Conservation (phyloP, 2,113 vertebrate genomes). For the Mustelus asterias region DNA sequence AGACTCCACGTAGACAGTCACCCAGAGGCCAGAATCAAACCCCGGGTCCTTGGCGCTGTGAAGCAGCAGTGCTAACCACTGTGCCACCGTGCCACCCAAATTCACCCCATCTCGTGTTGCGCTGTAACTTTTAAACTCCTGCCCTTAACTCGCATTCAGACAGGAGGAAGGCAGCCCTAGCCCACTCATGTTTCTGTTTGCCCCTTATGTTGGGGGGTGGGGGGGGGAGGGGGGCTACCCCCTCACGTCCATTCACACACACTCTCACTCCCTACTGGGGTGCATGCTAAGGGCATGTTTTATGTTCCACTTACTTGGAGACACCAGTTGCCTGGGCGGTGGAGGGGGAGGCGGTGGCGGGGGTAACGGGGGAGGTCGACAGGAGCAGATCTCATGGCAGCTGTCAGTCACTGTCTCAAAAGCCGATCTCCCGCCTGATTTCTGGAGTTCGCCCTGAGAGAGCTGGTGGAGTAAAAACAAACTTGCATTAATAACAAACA, state of each 20-base stretch:
- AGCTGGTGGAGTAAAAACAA: constrained; percentile 56
- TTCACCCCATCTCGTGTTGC: too few species aligned
- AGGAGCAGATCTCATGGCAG: constrained; percentile 82
- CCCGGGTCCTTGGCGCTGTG: too few species aligned
- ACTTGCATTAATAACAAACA: not conserved
- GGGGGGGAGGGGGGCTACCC: too few species aligned
- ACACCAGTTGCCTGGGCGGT: constrained; percentile 71
- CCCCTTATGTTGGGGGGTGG: too few species aligned
- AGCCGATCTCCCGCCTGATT: constrained; percentile 78
- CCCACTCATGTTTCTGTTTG: not conserved
- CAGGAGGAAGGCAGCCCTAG: too few species aligned
- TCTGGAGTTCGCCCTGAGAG: constrained; percentile 81
- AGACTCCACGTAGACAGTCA: too few species aligned
- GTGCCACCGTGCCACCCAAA: too few species aligned
- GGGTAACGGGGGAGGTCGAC: constrained; percentile 78
- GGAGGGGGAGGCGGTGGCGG: constrained; percentile 85
- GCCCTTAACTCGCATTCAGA: not conserved
- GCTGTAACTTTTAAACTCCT: not conserved
- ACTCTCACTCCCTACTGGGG: not conserved
- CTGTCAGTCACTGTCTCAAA: constrained; percentile 71
- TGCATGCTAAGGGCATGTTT: not conserved
- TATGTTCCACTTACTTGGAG: constrained; percentile 65
- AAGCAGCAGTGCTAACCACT: too few species aligned
- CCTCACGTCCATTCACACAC: not conserved
- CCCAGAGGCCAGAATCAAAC: too few species aligned